Percentiles rank a stretch among this genome's conserved stretches.
Evolutionary conservation across 2,888 invertebrate genomes (phyloP).

Genomic region (Microctonus aethiopoides): DNA sequence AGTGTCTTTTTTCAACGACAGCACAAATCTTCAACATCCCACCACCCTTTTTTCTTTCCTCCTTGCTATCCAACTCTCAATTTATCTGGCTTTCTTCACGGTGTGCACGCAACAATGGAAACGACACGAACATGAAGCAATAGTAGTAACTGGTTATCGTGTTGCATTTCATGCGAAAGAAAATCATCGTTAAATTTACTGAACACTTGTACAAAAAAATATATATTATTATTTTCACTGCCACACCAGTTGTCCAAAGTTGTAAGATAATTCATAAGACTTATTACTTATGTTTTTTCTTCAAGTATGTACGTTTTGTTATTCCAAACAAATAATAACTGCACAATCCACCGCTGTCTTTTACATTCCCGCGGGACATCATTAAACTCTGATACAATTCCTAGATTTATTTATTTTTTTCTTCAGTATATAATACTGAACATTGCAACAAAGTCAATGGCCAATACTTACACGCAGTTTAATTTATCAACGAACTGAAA

Average conservation of each 20-base stretch:
- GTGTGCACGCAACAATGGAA: conserved; percentile 36
- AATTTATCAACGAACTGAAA: conserved; percentile 45
- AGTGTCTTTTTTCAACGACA: conserved; percentile 12
- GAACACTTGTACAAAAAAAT: not conserved
- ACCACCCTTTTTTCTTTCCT: not conserved
- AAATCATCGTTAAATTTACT: not conserved
- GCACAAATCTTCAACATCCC: conserved; percentile 25
- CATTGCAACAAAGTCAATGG: not conserved
- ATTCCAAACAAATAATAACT: too few species aligned
- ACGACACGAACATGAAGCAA: conserved; percentile 28
- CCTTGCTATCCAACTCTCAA: not conserved
- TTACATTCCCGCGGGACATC: conserved; percentile 28
- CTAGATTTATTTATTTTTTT: conserved; percentile 11
- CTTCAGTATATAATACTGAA: not conserved
- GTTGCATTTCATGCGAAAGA: not conserved
- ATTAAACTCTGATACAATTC: conserved; percentile 23
- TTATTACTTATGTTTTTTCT: too few species aligned
- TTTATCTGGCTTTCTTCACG: not conserved
- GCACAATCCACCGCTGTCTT: not conserved
- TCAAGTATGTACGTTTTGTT: too few species aligned
- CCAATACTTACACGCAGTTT: conserved; percentile 43
- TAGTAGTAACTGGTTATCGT: conserved; percentile 31
- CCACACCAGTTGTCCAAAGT: too few species aligned
- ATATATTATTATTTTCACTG: too few species aligned
- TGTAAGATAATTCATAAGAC: too few species aligned